Evolutionary conservation across 2,888 invertebrate species (phyloP), one percentile per base, ranked within the genome.

Genomic region (Pammene aurita): DNA sequence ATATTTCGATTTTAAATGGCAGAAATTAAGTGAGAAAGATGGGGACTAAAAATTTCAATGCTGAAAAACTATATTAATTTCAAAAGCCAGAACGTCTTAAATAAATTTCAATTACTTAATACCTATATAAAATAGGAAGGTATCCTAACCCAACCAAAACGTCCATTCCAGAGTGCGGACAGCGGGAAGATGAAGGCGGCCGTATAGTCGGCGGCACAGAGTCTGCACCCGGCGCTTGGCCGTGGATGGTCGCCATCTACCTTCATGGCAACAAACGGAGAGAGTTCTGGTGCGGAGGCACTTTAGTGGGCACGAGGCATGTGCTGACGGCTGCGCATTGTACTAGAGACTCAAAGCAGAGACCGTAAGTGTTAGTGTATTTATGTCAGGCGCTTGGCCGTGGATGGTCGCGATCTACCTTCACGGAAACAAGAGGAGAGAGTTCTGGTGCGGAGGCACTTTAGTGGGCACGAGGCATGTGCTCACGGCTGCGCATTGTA

Each of bases 221-320:
- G 82, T 94, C 97, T 0, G 93, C 95, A 34, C 95, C 97, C 0
- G 98, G 98, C 0, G 95, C 97, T 64, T 98, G 98, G 97, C 98
- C 98, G 0, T 98, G 98, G 98, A 96, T 98, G 96, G 98, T 97
- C 0, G 98, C 98, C 0, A 97, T 98, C 76, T 98, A 96, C 87
- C 93, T 98, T 57, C 97, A 97, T 80, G 97, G 97, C 9, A 95
- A 95, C 46, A 95, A 96, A 77, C 94, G 97, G 35, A 95, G 96
- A 0, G 97, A 97, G 86, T 98, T 97, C 89, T 98, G 98, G 98
- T 98, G 98, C 81, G 98, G 98, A 0, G 98, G 98, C 0, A 96
- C 97, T 0, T 89, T 98, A 55, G 95, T 98, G 58, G 96, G 96
- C n/a, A 91, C 95, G 46, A 94, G 94, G 61, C 96, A 97, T 81